These are phyloP conservation scores for Drosophila imparisetae DNA, from an alignment of 2,888 invertebrate genomes.

Conservation along the genomic window DNA sequence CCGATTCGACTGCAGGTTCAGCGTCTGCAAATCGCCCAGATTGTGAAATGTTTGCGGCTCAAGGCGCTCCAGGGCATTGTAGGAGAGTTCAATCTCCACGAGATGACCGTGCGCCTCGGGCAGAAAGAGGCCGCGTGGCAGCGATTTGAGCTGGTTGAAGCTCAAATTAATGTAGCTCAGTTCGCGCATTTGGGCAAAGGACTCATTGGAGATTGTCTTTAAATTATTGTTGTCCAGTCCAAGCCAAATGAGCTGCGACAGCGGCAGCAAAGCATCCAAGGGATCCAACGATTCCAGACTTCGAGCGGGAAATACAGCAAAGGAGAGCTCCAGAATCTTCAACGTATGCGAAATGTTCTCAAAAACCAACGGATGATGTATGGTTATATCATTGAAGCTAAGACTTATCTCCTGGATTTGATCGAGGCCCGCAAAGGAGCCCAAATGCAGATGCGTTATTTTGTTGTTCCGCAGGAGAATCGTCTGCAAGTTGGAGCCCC, in stretches of 20 bases:
- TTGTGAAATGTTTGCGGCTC: constrained; percentile 89
- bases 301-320: constrained; percentile 90
- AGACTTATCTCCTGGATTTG: constrained; percentile 94
- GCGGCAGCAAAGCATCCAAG: constrained; percentile 90
- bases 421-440: constrained; percentile 90
- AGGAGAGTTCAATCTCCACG: constrained; percentile 91
- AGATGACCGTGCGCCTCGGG: constrained; percentile 89
- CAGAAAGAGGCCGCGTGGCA: constrained; percentile 89
- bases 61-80: constrained; percentile 90
- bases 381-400: constrained; percentile 95
- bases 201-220: constrained; percentile 89
- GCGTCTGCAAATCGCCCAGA: constrained; percentile 90
- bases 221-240: constrained; percentile 95
- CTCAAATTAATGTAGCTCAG: constrained; percentile 93
- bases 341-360: constrained; percentile 90
- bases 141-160: constrained; percentile 91
- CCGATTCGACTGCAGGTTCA: constrained; percentile 92
- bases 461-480: constrained; percentile 93
- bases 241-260: constrained; percentile 91
- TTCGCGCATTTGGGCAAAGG: constrained; percentile 89
- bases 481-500: constrained; percentile 92
- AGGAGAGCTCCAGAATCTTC: constrained; percentile 93
- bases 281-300: constrained; percentile 87
- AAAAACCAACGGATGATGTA: constrained; percentile 92
- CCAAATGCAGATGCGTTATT: constrained; percentile 89